Evolutionary conservation across 2,888 invertebrate species (phyloP).

Genomic region (Plagiodera versicolora): DNA sequence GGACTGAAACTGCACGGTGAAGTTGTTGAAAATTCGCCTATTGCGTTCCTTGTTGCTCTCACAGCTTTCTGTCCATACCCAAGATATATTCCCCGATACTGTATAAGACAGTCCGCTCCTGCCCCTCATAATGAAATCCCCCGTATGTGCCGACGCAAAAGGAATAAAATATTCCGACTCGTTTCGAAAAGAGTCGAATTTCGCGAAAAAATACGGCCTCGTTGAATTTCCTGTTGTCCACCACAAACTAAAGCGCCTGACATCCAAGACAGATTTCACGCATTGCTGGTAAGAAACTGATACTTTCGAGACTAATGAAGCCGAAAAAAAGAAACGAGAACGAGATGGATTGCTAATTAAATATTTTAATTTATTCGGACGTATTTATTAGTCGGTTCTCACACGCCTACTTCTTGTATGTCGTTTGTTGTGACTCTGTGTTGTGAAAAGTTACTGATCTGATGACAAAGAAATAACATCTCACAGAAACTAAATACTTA

Average conservation of each 20-base stretch:
- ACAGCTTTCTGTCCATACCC: no score
- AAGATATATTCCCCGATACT: no score
- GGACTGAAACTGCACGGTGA: no score
- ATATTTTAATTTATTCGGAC: conserved; percentile 1
- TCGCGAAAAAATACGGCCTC: conserved; percentile 3
- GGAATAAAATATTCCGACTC: background rate
- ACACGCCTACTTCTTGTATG: background rate
- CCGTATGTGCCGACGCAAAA: background rate
- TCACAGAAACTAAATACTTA: no score
- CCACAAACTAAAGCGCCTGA: conserved; percentile 12
- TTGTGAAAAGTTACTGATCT: background rate
- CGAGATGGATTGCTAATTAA: background rate
- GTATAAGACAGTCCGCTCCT: background rate
- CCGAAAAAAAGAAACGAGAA: background rate
- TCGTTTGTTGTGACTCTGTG: background rate
- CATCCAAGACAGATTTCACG: conserved; percentile 10
- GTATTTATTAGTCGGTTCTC: conserved; percentile 1
- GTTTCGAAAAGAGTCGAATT: conserved; percentile 9
- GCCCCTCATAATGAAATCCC: background rate
- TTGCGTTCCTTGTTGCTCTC: no score
- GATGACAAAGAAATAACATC: background rate
- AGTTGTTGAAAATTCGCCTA: no score
- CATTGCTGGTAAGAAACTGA: conserved; percentile 10
- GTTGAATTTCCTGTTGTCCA: conserved; percentile 12
- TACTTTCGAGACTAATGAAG: conserved; percentile 9